Evolutionary conservation across 1,140 invertebrate genomes (phyloP).

Genomic region (Nixonia krombeini): DNA sequence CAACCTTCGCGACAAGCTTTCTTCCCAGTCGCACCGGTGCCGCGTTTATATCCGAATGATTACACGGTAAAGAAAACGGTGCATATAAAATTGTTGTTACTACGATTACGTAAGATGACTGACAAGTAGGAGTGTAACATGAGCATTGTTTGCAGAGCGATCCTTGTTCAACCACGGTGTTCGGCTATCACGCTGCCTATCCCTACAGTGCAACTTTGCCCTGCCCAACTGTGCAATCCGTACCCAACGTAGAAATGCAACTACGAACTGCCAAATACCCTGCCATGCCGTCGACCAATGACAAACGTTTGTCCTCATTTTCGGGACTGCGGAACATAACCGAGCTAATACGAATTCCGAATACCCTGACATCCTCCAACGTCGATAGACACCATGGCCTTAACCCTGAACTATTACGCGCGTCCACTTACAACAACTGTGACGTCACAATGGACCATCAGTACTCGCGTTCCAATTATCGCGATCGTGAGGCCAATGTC

Average conservation of each 20-base stretch:
- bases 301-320: constrained; percentile 16
- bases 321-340: constrained; percentile 12
- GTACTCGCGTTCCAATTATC: constrained; percentile 14
- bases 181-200: constrained; percentile 44
- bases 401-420: constrained; percentile 9
- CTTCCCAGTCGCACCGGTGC: constrained; percentile 40
- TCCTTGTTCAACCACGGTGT: constrained; percentile 34
- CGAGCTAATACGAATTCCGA: constrained; percentile 10
- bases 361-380: background rate
- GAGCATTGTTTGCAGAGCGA: constrained; percentile 48
- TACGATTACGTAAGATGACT: too few relatives aligned
- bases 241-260: constrained; percentile 11
- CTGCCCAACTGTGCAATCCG: constrained; percentile 5
- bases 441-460: constrained; percentile 16
- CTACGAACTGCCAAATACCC: constrained; percentile 11
- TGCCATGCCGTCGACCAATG: background rate
- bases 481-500: constrained; percentile 11
- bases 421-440: constrained; percentile 21
- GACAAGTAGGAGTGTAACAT: too few relatives aligned
- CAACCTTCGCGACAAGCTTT: constrained; percentile 19
- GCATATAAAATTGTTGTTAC: too few relatives aligned
- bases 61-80: constrained; percentile 48
- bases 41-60: constrained; percentile 50
- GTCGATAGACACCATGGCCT: constrained; percentile 14
- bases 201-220: constrained; percentile 23